phyloP scores from a whole-genome alignment of 2,113 vertebrate genomes.

The Vimba vimba region DNA sequence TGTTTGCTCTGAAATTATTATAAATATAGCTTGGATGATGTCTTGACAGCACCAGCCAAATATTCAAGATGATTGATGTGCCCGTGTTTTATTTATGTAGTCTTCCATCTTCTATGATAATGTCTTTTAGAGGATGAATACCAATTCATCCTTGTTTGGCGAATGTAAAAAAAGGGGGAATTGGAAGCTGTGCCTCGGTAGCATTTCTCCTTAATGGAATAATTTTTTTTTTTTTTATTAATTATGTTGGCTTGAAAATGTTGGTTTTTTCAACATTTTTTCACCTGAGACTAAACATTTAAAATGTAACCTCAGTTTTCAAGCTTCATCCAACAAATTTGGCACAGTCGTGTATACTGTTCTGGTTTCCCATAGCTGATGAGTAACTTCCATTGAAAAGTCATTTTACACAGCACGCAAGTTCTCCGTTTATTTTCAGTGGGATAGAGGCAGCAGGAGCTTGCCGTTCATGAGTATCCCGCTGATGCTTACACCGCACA shows the following conservation, averaged over 20 bases:
- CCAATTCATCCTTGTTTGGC: conserved; percentile 16
- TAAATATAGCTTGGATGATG: conserved; percentile 71
- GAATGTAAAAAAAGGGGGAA: conserved; percentile 1
- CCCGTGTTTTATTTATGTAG: conserved; percentile 52
- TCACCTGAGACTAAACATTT: not conserved
- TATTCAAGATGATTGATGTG: conserved; percentile 76
- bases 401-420: not conserved
- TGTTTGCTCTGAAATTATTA: conserved; percentile 70
- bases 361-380: not conserved
- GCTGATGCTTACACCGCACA: not conserved
- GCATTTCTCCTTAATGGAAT: not conserved
- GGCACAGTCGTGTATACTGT: not conserved
- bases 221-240: not conserved
- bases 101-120: conserved; percentile 61
- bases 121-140: conserved; percentile 54
- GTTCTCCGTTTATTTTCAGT: not conserved
- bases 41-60: conserved; percentile 76
- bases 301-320: not conserved
- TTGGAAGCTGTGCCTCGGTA: not conserved
- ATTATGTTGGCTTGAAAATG: conserved; percentile 2
- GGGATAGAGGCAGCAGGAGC: not conserved
- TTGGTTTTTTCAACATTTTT: not conserved
- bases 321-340: not conserved
- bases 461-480: not conserved
- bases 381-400: not conserved